Evolutionary conservation across 2,888 invertebrate species (phyloP), one percentile per base, ranked within the genome.

Genomic region (Machimus atricapillus): DNA sequence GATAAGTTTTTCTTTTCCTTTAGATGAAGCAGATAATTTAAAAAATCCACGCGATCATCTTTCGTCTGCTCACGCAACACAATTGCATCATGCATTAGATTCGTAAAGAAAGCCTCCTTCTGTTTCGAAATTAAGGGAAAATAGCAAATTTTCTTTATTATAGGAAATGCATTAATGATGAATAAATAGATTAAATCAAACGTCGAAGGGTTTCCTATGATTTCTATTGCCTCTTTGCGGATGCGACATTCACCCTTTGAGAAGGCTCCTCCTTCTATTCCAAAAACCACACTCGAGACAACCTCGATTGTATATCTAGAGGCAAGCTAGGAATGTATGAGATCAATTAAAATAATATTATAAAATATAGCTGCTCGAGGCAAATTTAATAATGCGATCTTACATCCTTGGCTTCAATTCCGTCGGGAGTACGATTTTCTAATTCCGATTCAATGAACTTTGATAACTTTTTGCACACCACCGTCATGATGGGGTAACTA

Each of bases 241-340:
- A 93, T 91, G 4, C 91, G 88, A 6, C 89, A 87, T 76, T 90
- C 88, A 27, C 90, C 89, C 0, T 91, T 89, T 0, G 90, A 78
- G 31, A 93, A 93, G 85, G 92, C 92, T 34, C 91, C 90, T 0
- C 93, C 93, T 7, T 93, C 91, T 0, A 93, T 86, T 0, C 93
- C 94, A 87, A 93, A 90, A n/a, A 93, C 93, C 77, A 92, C 93
- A 87, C 91, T 92, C 0, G 93, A 92, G 0, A 94, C 93, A 74
- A 92, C 92, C 87, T 94, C 93, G 0, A 92, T 90, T 1, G 93
- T 93, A 81, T 91, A 93, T 34, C 92, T 91, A 2, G 91, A 88
- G 5, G 90, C 89, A 9, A 92, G 87, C 92, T 92, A 16, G 0
- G 12, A 27, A 16, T 34, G 76, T 12, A 73, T 6, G 46, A 31